Conservation (phyloP, 2,797 vertebrate genomes). For the Caiman crocodilus region DNA sequence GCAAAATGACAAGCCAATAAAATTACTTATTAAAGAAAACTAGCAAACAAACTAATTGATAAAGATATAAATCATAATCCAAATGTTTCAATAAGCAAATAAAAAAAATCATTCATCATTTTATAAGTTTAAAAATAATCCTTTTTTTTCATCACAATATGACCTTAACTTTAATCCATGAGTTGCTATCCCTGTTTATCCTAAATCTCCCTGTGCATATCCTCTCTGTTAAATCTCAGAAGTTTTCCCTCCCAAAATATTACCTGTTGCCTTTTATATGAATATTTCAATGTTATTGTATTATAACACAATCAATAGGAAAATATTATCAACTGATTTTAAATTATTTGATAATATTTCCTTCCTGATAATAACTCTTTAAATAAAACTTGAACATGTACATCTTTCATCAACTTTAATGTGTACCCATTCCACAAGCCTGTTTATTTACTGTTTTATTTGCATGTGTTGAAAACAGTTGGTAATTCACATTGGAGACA, state of each 20-base stretch:
- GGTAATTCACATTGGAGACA: conserved; percentile 63
- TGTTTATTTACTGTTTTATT: conserved; percentile 49
- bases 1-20: not conserved
- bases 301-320: not conserved
- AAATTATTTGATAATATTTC: not conserved
- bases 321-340: conserved; percentile 2
- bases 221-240: not conserved
- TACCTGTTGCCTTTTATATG: not conserved
- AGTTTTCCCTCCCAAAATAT: not conserved
- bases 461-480: conserved; percentile 74
- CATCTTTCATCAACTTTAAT: conserved; percentile 31
- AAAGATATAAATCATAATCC: not conserved
- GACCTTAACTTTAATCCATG: not conserved
- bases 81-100: not conserved
- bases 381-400: not conserved
- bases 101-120: not conserved
- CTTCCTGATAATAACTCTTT: not conserved
- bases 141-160: not conserved
- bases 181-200: not conserved
- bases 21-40: not conserved
- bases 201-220: not conserved
- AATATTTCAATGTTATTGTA: not conserved
- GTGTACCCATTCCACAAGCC: conserved; percentile 28
- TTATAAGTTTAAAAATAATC: not conserved
- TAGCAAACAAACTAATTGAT: conserved; percentile 5